phyloP scores from a whole-genome alignment of 2,113 vertebrate species.

The Tychaedon coryphoeus region DNA sequence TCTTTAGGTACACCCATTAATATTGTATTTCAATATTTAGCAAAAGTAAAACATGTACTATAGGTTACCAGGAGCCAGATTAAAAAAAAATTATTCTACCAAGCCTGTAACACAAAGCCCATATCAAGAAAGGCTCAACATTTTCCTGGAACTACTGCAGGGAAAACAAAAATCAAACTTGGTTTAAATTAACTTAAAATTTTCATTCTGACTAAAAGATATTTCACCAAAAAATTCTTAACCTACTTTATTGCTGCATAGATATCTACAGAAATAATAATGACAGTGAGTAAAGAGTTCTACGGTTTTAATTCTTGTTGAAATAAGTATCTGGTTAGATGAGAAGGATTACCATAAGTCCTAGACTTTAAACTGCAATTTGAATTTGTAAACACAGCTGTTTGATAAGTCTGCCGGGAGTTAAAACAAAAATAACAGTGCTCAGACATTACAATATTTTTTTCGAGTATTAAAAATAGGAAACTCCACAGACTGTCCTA shows the following conservation, averaged over 20 bases:
- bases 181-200: background rate
- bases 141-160: background rate
- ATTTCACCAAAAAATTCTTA: background rate
- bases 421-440: background rate
- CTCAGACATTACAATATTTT: background rate
- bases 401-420: background rate
- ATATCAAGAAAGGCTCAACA: background rate
- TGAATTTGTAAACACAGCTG: slow-evolving; percentile 38
- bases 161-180: background rate
- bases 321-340: slow-evolving; percentile 31
- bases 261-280: background rate
- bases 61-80: background rate
- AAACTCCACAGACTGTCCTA: background rate
- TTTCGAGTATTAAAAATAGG: background rate
- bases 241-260: background rate
- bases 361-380: slow-evolving; percentile 6
- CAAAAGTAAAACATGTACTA: background rate
- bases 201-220: background rate
- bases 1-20: background rate
- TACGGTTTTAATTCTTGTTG: background rate
- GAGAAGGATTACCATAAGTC: slow-evolving; percentile 1
- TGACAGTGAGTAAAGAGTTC: background rate
- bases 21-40: background rate
- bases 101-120: background rate
- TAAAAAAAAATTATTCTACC: background rate